Base-by-base conservation (phyloP, 2,797 vertebrate species). In the Dryobates pubescens region DNA sequence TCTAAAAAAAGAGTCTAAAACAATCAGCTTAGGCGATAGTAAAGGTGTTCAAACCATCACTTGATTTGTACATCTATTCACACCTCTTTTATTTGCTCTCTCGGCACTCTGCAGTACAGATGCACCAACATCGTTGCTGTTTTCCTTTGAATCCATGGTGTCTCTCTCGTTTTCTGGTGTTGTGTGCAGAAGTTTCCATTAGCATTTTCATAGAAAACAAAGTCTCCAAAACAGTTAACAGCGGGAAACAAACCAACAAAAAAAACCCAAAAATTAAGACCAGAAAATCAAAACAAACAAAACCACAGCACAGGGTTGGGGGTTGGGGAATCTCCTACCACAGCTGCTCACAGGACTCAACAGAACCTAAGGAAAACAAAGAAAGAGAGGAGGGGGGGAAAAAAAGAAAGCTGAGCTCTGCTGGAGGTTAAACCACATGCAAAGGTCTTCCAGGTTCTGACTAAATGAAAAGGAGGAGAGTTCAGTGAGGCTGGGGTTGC, bases 41-140 rank as follows among this genome's bases (percentile, higher is more conserved):
- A 97, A 98, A 98, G 98, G 96, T 97, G 98, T 97, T 97, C 97
- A 98, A 97, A 97, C 97, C 97, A 97, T 97, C 97, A 98, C 98
- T 97, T 98, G 97, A 98, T 98, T 98, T 98, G 97, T 98, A 97
- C 98, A 98, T 98, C 98, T 98, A 96, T 95, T 98, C 97, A 98
- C 97, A 98, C 97, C 97, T 97, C 97, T 97, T 95, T 98, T 94
- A 96, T 95, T 98, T 94, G 98, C 97, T 97, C 98, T 98, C 98
- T 98, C 98, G 98, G 98, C 98, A 98, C 97, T 98, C 98, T 97
- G 98, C 98, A 98, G 98, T 98, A 98, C 98, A 98, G 98, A 99
- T 98, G 98, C 98, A 98, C 98, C 98, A 99, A 99, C 99, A 43
- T 43, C 38, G 23, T 23, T 51, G 20, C 14, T 45, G 9, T 47